Base-by-base conservation (phyloP, 2,797 vertebrate genomes). In the Coluber constrictor region DNA sequence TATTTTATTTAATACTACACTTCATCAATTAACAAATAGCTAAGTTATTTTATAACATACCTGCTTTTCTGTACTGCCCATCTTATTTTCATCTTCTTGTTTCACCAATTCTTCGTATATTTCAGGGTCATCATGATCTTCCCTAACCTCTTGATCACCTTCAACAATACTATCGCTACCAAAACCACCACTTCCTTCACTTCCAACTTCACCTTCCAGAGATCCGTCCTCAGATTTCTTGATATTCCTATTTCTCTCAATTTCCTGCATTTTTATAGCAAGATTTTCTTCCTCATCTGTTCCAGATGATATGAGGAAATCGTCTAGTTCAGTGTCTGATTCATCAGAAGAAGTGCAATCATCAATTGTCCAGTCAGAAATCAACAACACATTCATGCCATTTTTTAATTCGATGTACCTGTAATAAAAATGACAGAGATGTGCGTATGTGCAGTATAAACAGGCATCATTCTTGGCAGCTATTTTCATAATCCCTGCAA, bases 371-470 rank as follows among this genome's bases (percentile, higher is more conserved):
- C 98, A 96, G 95, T 99, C 98, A 10, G 98, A 99, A 97, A 99
- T 98, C 95, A 99, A 98, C 55, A 99, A 97, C 18, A 96, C 98
- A 96, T 97, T 96, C 91, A 99, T 97, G 92, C 98, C 98, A 92
- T 99, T 99, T 79, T 94, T 97, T 95, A 99, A 97, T 95, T 98
- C 97, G 70, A 99, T 97, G 96, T 97, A 98, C 90, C 99, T 99
- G 95, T 27, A 90, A 87, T 66, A 94, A 37, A 18, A 91, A 60
- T 32, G 10, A 89, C 6, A 61, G 15, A 29, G 23, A 27, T 56
- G 16, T 56, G 1, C 23, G 54, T 20, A 5, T 32, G 20, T 74
- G 20, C 27, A 3, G 1, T 57, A 66, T 27, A 54, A 32, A 37
- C 13, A 25, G 23, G 29, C 47, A 86, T 60, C 2, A 1, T 51